A percentile compares a stretch with the other conserved stretches of the same genome.
Evolutionary conservation across 2,888 invertebrate genomes (phyloP).

Genomic region (Lycia hirtaria): DNA sequence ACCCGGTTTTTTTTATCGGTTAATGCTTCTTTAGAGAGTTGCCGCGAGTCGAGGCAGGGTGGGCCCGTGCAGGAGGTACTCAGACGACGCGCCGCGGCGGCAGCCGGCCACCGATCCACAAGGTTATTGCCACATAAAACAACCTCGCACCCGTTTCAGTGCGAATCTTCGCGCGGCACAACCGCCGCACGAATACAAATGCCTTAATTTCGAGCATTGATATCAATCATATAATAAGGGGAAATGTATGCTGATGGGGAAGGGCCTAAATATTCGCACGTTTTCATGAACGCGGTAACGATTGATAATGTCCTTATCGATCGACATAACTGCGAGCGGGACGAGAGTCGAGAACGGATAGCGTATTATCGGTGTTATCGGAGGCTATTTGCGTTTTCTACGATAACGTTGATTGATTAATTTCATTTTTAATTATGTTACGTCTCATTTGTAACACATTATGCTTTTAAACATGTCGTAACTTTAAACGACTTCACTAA

Average conservation of each 20-base stretch:
- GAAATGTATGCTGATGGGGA: slow-evolving; percentile 24
- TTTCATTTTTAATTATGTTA: not conserved
- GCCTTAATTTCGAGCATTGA: slow-evolving; percentile 29
- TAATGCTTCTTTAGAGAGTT: slow-evolving; percentile 36
- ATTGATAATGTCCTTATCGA: slow-evolving; percentile 17
- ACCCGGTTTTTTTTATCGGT: slow-evolving; percentile 50
- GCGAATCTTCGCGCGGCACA: slow-evolving; percentile 38
- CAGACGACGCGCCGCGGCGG: not conserved
- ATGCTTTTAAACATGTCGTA: no score
- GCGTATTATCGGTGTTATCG: slow-evolving; percentile 21
- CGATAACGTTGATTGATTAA: slow-evolving; percentile 11
- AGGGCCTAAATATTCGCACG: slow-evolving; percentile 24
- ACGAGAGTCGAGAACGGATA: not conserved
- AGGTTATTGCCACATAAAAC: slow-evolving; percentile 48
- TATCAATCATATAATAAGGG: slow-evolving; percentile 31
- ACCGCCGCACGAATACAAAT: slow-evolving; percentile 37
- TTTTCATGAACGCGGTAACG: slow-evolving; percentile 15
- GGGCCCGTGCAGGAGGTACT: not conserved
- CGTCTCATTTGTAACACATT: no score
- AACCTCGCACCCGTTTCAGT: slow-evolving; percentile 37
- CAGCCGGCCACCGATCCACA: slow-evolving; percentile 5
- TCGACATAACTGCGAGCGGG: not conserved
- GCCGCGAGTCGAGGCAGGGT: slow-evolving; percentile 36
- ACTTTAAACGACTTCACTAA: no score
- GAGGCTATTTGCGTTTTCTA: slow-evolving; percentile 18